Conservation (phyloP, 2,888 invertebrate species). For the Trypoxylon attenuatum region DNA sequence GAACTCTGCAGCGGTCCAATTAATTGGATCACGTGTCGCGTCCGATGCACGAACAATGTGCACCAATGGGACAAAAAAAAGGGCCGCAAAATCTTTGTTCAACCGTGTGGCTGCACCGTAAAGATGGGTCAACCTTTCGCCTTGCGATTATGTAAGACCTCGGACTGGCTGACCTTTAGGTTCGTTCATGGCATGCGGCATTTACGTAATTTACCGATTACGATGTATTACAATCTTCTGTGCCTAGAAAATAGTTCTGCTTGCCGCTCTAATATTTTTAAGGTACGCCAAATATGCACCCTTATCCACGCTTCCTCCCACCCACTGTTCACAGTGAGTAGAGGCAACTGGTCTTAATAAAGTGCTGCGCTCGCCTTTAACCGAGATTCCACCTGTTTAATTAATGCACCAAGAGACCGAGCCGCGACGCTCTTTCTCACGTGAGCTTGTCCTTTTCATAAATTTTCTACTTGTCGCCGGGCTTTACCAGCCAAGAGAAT, state of each 20-base stretch:
- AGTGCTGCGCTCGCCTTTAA: constrained; percentile 5
- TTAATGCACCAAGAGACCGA: background rate
- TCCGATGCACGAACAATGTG: constrained; percentile 26
- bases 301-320: no score
- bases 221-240: constrained; percentile 59
- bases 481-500: no score
- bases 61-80: constrained; percentile 44
- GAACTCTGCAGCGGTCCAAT: no score
- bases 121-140: constrained; percentile 71
- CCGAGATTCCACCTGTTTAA: background rate
- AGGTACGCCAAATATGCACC: constrained; percentile 17
- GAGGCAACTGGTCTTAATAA: background rate
- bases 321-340: no score
- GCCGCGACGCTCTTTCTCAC: background rate
- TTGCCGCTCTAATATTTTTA: constrained; percentile 54
- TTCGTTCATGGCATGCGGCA: constrained; percentile 70
- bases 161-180: constrained; percentile 70
- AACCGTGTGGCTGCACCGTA: constrained; percentile 61
- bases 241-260: constrained; percentile 52
- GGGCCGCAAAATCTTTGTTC: constrained; percentile 58
- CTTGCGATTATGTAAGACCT: constrained; percentile 71
- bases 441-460: background rate
- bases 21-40: constrained; percentile 33
- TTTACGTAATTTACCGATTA: constrained; percentile 68
- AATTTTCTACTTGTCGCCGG: no score